phyloP scores from a whole-genome alignment of 2,888 invertebrate genomes.

The Tuberolachnus salignus region DNA sequence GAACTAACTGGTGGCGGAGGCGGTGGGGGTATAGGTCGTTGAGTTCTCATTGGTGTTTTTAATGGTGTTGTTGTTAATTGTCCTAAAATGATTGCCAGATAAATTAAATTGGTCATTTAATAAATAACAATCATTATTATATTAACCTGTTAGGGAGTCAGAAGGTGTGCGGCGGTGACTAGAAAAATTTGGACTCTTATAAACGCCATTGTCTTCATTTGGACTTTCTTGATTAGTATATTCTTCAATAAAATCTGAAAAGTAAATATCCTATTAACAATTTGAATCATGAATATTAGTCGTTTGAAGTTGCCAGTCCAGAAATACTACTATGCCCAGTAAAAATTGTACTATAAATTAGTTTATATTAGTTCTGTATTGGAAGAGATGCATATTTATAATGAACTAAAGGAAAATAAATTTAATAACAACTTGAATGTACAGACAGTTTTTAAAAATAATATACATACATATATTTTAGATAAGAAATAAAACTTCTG shows the following conservation, averaged over 20 bases:
- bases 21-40: slow-evolving; percentile 60
- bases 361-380: too few relatives aligned
- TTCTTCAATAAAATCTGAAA: slow-evolving; percentile 26
- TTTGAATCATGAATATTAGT: slow-evolving; percentile 11
- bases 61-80: slow-evolving; percentile 13
- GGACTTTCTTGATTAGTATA: slow-evolving; percentile 30
- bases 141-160: slow-evolving; percentile 24
- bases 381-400: too few relatives aligned
- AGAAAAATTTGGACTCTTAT: slow-evolving; percentile 48
- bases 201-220: slow-evolving; percentile 27
- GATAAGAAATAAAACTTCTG: too few relatives aligned
- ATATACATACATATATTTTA: too few relatives aligned
- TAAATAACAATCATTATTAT: neutral
- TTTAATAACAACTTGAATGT: too few relatives aligned
- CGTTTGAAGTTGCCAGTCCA: neutral
- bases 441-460: too few relatives aligned
- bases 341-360: neutral
- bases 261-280: neutral
- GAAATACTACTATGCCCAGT: neutral
- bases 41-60: slow-evolving; percentile 57
- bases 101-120: slow-evolving; percentile 4
- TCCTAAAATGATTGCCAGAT: slow-evolving; percentile 15
- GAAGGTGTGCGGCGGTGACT: slow-evolving; percentile 37
- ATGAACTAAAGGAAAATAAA: too few relatives aligned
- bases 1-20: slow-evolving; percentile 58